These are phyloP conservation scores for Leguminivora glycinivorella DNA, from an alignment of 1,140 invertebrate species.

Conservation along the genomic window DNA sequence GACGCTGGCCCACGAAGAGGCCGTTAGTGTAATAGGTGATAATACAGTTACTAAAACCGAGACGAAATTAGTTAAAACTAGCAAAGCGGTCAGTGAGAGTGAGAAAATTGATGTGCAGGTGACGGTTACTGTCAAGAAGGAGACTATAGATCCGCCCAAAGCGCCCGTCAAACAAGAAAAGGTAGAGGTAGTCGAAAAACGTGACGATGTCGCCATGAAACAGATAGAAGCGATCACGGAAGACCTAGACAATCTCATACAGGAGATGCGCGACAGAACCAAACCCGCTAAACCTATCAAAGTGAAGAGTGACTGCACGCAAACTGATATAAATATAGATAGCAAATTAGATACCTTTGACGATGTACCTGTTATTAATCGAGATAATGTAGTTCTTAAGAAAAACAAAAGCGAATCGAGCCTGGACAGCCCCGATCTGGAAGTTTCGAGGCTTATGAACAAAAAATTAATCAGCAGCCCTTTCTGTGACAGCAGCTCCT, in stretches of 20 bases:
- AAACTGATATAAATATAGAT: conserved; percentile 37
- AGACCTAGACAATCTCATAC: conserved; percentile 59
- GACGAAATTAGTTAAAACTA: conserved; percentile 58
- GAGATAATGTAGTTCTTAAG: conserved; percentile 70
- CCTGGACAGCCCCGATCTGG: conserved; percentile 75
- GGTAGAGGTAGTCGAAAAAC: conserved; percentile 36
- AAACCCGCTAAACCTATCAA: conserved; percentile 38
- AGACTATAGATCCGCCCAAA: conserved; percentile 52
- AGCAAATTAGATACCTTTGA: conserved; percentile 44
- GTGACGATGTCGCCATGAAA: conserved; percentile 52
- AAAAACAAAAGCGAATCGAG: conserved; percentile 77
- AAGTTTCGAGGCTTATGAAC: conserved; percentile 74
- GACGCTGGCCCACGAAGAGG: conserved; percentile 50
- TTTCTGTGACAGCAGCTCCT: conserved; percentile 73
- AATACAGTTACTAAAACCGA: conserved; percentile 47
- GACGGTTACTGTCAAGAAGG: conserved; percentile 46
- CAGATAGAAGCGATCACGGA: conserved; percentile 60
- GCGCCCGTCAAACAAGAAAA: conserved; percentile 42
- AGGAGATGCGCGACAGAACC: conserved; percentile 59
- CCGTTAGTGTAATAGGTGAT: conserved; percentile 39
- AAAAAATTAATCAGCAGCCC: conserved; percentile 55
- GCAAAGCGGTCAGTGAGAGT: conserved; percentile 45
- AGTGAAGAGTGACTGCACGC: conserved; percentile 47
- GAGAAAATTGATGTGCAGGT: conserved; percentile 48
- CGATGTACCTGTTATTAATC: conserved; percentile 59